A percentile compares a stretch with the other conserved stretches of the same genome.
phyloP scores from a whole-genome alignment of 2,797 vertebrate species.

The Neosalanx taihuensis region DNA sequence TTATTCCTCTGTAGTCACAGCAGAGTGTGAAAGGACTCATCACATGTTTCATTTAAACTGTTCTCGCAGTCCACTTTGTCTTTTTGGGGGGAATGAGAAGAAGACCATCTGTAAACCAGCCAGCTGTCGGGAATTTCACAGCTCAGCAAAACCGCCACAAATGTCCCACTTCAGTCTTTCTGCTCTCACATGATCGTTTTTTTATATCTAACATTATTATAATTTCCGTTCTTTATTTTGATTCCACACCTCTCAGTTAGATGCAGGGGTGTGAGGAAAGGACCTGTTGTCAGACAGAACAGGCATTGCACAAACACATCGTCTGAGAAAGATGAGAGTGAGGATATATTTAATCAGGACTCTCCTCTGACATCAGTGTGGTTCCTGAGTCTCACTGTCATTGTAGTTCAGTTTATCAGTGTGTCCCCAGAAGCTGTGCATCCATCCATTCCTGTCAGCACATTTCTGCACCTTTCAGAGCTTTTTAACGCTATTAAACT shows the following conservation, averaged over 20 bases:
- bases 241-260: slow-evolving; percentile 29
- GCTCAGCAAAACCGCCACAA: slow-evolving; percentile 50
- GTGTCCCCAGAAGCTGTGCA: too few relatives aligned
- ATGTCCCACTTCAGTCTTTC: slow-evolving; percentile 38
- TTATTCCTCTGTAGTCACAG: slow-evolving; percentile 12
- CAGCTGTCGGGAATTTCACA: slow-evolving; percentile 38
- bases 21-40: slow-evolving; percentile 15
- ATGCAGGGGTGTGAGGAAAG: neutral
- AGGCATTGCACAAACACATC: neutral
- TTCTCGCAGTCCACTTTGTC: slow-evolving; percentile 22
- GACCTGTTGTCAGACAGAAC: neutral
- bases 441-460: too few relatives aligned
- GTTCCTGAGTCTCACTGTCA: too few relatives aligned
- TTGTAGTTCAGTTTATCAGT: too few relatives aligned
- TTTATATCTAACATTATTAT: slow-evolving; percentile 53
- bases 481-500: too few relatives aligned
- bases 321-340: neutral
- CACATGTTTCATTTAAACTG: slow-evolving; percentile 34
- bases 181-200: slow-evolving; percentile 31
- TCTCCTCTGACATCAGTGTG: too few relatives aligned
- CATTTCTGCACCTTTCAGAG: too few relatives aligned
- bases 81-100: slow-evolving; percentile 12
- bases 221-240: slow-evolving; percentile 59
- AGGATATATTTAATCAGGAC: too few relatives aligned
- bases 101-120: slow-evolving; percentile 5